Conservation (phyloP, 2,888 invertebrate genomes). For the Pogonocherus hispidulus region DNA sequence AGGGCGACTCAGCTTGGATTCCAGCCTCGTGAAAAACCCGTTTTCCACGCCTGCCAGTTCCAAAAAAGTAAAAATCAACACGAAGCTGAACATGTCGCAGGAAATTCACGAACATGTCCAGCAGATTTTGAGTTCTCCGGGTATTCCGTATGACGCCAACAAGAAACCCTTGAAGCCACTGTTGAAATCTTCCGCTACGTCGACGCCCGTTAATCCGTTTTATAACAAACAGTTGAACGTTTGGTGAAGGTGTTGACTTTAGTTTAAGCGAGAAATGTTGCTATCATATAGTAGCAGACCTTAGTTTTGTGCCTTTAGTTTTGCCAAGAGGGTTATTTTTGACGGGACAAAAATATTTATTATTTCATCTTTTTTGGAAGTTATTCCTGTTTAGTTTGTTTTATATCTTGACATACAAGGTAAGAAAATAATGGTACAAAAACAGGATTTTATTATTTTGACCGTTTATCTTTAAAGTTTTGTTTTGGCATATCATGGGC, state of each 20-base stretch:
- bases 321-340: too few species aligned
- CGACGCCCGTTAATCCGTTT: constrained; percentile 85
- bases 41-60: constrained; percentile 52
- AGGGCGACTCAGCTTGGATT: constrained; percentile 49
- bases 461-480: too few species aligned
- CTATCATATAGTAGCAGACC: too few species aligned
- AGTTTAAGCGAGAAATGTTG: not conserved
- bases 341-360: too few species aligned
- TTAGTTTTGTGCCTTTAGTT: too few species aligned
- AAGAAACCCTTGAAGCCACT: constrained; percentile 80
- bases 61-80: constrained; percentile 82
- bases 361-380: too few species aligned
- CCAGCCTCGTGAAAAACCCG: constrained; percentile 50
- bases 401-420: too few species aligned
- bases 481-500: too few species aligned
- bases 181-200: constrained; percentile 76
- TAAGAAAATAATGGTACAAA: too few species aligned
- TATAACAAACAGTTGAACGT: constrained; percentile 66
- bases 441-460: too few species aligned
- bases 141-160: constrained; percentile 81
- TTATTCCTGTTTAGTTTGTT: too few species aligned
- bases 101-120: constrained; percentile 81
- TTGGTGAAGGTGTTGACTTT: constrained; percentile 10
- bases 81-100: constrained; percentile 80
- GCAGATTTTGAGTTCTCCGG: constrained; percentile 80